Base-by-base conservation (phyloP, 2,888 invertebrate genomes). In the Schizotus pectinicornis region DNA sequence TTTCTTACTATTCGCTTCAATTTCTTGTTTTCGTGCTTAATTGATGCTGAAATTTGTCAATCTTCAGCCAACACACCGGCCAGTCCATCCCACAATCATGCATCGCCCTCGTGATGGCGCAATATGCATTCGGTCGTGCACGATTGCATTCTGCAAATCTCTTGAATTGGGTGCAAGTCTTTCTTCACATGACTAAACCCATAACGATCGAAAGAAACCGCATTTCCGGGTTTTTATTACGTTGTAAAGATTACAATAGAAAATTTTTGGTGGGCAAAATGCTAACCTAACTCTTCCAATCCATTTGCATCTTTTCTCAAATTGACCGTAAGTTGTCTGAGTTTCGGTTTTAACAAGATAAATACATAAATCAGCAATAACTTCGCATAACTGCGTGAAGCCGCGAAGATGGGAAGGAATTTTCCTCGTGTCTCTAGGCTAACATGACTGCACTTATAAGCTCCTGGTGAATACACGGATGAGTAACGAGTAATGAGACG, bases 111-210 rank as follows among this genome's bases (percentile, higher is more conserved):
- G 62, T 57, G 62, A 62, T 60, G 39, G 52, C 54, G 60, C 60
- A 60, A 62, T 62, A 62, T 62, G 62, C 62, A 62, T 57, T 61
- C 55, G 60, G 62, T 62, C 55, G 60, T 60, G 62, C 62, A 62
- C 62, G 62, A 62, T 54, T 62, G 62, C 36, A 60, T 62, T 53
- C 60, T 56, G 60, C 59, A 61, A 62, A 62, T 62, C 60, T 62
- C 37, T 56, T 33, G 56, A 62, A 62, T 60, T 60, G 59, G 56
- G 62, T 62, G 60, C 59, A 60, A 57, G 49, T 55, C 56, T 62
- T 60, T 60, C 60, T 61, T 60, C 57, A 60, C 62, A 62, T 62
- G 59, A 56, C 56, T 56, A 47, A 53, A 48, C 48, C 47, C 55
- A 31, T n/a, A 49, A 38, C 51, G 55, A 49, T 56, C 37, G 38